Conservation (phyloP, 2,113 vertebrate species). For the Vidua chalybeata region DNA sequence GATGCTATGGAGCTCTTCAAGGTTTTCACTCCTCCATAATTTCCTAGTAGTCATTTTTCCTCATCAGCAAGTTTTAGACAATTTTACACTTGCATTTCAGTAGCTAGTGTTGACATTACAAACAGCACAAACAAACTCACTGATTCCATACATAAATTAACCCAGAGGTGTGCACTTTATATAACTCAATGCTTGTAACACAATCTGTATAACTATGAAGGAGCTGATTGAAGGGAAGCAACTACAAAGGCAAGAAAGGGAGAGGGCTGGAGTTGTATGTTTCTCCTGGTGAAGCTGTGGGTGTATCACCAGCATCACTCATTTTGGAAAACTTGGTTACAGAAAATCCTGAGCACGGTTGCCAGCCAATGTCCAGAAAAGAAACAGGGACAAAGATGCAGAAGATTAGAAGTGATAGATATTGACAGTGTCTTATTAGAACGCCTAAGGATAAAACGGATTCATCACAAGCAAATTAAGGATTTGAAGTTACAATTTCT, state of each 20-base stretch:
- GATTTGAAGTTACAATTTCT: not conserved
- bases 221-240: not conserved
- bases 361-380: not conserved
- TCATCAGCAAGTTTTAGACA: not conserved
- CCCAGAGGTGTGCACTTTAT: not conserved
- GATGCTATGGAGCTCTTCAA: not conserved
- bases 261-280: not conserved
- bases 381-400: not conserved
- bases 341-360: not conserved
- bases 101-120: not conserved
- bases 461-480: not conserved
- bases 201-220: not conserved
- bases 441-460: not conserved
- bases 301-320: not conserved
- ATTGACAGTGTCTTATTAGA: not conserved
- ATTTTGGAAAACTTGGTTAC: not conserved
- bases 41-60: not conserved
- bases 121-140: not conserved
- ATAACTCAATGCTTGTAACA: not conserved
- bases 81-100: not conserved
- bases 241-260: not conserved
- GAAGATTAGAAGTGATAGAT: not conserved
- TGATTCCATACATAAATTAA: slow-evolving; percentile 11
- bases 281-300: not conserved
- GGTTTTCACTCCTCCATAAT: not conserved